Base-by-base conservation (phyloP, 2,888 invertebrate species). In the Sphinx pinastri region DNA sequence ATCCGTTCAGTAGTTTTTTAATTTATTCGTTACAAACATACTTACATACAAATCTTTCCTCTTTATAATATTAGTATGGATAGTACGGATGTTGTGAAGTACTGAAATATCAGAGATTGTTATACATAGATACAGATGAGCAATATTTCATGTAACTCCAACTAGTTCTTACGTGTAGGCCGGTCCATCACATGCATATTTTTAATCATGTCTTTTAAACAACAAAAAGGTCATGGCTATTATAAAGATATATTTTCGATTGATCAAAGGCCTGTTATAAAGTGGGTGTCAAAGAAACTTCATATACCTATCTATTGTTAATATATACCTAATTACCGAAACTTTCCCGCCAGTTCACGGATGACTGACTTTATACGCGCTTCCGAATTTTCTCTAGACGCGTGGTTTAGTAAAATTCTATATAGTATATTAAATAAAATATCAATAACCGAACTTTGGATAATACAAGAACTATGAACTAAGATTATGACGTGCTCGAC, bases 201-300 rank as follows among this genome's bases (percentile, higher is more conserved):
- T 60, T 63, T 49, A 63, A 49, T 49, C 38, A 49, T 13, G 13
- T 47, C 47, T 63, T 47, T 11, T 63, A 2, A 10, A 60, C 16
- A 11, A 12, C 60, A 38, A 69, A 68, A 63, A 38, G 69, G 69
- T 69, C 69, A 54, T 52, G 63, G 19, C 63, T 63, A 49, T 63
- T 52, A 54, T 63, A 47, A 54, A 16, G 0, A 25, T 14, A 38
- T 54, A 69, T 60, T 55, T 69, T 63, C 55, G 52, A 54, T 19
- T 63, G 63, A 69, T 69, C 54, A 69, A 54, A 69, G 69, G 63
- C 16, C 13, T 16, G 11, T 38, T 52, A 60, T 25, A 67, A 52
- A 63, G 31, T n/a, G 12, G 49, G 49, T 63, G 63, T 63, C 47
- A 16, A 63, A 49, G 63, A 63, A 63, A 25, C 63, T 63, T 47